Evolutionary conservation across 2,113 vertebrate genomes (phyloP).

Genomic region (Pelecanoides urinatrix): DNA sequence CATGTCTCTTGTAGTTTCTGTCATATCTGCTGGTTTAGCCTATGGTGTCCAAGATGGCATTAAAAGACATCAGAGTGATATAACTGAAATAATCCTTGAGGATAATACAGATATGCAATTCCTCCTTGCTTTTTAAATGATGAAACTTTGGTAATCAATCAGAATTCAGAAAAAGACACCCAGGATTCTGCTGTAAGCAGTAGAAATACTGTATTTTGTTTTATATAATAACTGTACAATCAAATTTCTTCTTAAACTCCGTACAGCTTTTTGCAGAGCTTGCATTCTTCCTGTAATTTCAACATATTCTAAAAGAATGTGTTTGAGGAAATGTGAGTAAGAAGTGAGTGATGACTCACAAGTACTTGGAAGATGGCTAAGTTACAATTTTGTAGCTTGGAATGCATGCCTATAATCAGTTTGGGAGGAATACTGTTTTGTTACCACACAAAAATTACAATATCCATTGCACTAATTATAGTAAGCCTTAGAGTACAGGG

Average conservation of each 20-base stretch:
- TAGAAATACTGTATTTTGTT: not conserved
- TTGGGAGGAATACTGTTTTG: slow-evolving; percentile 1
- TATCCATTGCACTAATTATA: not conserved
- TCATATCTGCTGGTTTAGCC: not conserved
- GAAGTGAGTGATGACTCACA: slow-evolving; percentile 75
- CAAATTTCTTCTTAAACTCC: not conserved
- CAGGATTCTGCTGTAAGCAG: not conserved
- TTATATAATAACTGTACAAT: not conserved
- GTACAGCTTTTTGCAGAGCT: slow-evolving; percentile 56
- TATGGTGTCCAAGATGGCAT: not conserved
- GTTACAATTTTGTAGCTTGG: slow-evolving; percentile 50
- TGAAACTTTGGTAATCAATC: not conserved
- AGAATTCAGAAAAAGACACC: not conserved
- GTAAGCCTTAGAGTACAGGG: not conserved
- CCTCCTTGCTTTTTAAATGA: not conserved
- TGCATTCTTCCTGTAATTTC: slow-evolving; percentile 75
- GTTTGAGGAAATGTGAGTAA: slow-evolving; percentile 78
- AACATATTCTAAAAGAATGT: slow-evolving; percentile 73
- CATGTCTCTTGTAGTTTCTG: not conserved
- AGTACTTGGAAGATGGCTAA: slow-evolving; percentile 61
- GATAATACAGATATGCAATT: not conserved
- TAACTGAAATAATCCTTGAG: not conserved
- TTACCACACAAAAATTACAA: slow-evolving; percentile 24
- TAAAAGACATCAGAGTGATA: not conserved
- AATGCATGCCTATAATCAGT: slow-evolving; percentile 51